A percentile compares a stretch with the other conserved stretches of the same genome.
phyloP scores from a whole-genome alignment of 2,797 vertebrate species.

The Tokudaia tokunoshimensis region DNA sequence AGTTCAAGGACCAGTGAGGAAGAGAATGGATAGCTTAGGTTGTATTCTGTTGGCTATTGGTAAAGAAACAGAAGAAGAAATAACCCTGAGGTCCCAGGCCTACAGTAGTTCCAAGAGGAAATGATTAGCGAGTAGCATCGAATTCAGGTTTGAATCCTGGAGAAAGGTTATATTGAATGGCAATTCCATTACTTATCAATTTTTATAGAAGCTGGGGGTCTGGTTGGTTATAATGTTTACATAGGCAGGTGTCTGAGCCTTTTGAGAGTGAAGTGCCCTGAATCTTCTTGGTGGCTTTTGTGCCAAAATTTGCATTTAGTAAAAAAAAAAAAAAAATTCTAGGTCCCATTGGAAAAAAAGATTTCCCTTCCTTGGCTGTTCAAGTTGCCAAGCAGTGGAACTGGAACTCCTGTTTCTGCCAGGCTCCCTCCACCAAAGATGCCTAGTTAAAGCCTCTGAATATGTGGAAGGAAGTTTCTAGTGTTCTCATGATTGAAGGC shows the following conservation, averaged over 20 bases:
- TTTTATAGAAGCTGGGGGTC: background rate
- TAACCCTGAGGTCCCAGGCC: background rate
- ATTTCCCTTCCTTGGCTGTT: constrained; percentile 27
- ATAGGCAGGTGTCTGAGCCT: background rate
- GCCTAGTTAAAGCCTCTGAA: background rate
- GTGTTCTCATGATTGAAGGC: background rate
- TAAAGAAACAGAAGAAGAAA: background rate
- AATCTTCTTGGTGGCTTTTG: constrained; percentile 51
- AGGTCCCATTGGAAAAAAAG: background rate
- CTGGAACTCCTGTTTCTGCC: background rate
- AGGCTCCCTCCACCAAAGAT: background rate
- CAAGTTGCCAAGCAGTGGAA: background rate
- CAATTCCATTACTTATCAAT: background rate
- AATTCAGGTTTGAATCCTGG: background rate
- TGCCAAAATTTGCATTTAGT: background rate
- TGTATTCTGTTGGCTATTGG: background rate
- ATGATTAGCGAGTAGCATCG: background rate
- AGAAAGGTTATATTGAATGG: background rate
- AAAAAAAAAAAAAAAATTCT: background rate
- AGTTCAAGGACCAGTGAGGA: constrained; percentile 2
- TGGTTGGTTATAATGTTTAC: background rate
- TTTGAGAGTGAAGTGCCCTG: background rate
- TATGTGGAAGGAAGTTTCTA: background rate
- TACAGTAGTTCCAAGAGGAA: background rate
- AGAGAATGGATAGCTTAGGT: background rate